A percentile compares a stretch with the other conserved stretches of the same genome.
Evolutionary conservation across 2,113 vertebrate genomes (phyloP).

Genomic region (Arenaria interpres): DNA sequence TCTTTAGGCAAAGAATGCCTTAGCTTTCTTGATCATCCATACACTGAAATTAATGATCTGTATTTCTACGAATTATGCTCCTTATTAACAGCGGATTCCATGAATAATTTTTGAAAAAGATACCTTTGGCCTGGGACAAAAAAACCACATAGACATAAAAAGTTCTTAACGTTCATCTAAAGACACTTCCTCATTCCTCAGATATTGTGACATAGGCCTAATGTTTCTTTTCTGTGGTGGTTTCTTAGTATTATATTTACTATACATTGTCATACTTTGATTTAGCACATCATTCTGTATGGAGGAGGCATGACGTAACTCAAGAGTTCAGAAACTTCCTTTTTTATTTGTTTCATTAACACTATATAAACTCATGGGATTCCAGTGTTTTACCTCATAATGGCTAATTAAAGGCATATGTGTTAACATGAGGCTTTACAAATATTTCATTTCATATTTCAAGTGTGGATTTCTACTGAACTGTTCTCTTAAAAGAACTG

Average conservation of each 20-base stretch:
- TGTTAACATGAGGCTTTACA: neutral
- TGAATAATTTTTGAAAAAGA: neutral
- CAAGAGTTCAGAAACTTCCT: neutral
- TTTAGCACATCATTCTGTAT: neutral
- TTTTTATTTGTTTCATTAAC: neutral
- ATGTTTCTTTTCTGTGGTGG: neutral
- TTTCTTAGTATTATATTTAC: neutral
- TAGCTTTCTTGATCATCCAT: neutral
- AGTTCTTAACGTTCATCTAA: neutral
- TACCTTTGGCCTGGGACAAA: neutral
- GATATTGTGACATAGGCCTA: neutral
- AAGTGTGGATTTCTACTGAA: neutral
- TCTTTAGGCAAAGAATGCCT: neutral
- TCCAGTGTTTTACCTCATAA: neutral
- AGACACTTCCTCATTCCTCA: neutral
- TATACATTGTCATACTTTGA: neutral
- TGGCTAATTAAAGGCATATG: neutral
- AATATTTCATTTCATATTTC: neutral
- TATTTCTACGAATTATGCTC: neutral
- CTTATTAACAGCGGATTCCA: neutral
- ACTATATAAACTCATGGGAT: fast-evolving
- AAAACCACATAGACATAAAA: fast-evolving
- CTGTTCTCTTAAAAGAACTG: neutral
- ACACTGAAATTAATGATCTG: neutral
- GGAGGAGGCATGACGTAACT: neutral